These are phyloP conservation scores for Rutpela maculata DNA, from an alignment of 2,888 invertebrate species.

Conservation along the genomic window DNA sequence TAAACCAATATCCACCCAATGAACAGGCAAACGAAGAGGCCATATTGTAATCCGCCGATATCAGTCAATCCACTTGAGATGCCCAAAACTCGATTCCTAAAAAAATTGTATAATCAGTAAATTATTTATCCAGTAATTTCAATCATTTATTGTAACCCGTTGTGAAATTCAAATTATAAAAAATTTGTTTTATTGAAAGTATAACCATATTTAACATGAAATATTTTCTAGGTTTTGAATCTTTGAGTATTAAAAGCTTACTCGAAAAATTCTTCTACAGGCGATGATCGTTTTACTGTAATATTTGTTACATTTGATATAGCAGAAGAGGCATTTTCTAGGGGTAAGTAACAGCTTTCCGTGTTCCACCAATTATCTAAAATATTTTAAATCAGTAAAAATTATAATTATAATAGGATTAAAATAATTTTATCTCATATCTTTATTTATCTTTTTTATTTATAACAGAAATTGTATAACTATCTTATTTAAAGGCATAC, in stretches of 20 bases:
- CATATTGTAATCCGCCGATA: constrained; percentile 82
- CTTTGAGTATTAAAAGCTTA: constrained; percentile 67
- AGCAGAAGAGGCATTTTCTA: constrained; percentile 47
- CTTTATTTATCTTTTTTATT: neutral
- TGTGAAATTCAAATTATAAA: neutral
- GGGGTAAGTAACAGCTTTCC: constrained; percentile 72
- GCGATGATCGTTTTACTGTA: constrained; percentile 68
- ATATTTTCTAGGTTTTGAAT: neutral
- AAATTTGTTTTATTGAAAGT: neutral
- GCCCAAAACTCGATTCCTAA: constrained; percentile 79
- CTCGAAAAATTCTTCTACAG: constrained; percentile 79
- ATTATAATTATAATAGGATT: constrained; percentile 5
- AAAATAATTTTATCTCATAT: neutral
- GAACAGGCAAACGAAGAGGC: constrained; percentile 79
- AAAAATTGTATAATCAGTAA: constrained; percentile 45
- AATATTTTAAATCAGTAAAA: constrained; percentile 49
- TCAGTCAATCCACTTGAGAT: constrained; percentile 79
- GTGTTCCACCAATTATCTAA: constrained; percentile 83
- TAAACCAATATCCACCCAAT: constrained; percentile 84
- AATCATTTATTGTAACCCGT: neutral
- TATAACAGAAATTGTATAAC: neutral
- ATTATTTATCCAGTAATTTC: neutral
- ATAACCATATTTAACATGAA: neutral
- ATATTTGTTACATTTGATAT: constrained; percentile 45
- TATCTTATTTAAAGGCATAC: no score